Base-by-base conservation (phyloP, 2,797 vertebrate species). In the Centroberyx gerrardi region DNA sequence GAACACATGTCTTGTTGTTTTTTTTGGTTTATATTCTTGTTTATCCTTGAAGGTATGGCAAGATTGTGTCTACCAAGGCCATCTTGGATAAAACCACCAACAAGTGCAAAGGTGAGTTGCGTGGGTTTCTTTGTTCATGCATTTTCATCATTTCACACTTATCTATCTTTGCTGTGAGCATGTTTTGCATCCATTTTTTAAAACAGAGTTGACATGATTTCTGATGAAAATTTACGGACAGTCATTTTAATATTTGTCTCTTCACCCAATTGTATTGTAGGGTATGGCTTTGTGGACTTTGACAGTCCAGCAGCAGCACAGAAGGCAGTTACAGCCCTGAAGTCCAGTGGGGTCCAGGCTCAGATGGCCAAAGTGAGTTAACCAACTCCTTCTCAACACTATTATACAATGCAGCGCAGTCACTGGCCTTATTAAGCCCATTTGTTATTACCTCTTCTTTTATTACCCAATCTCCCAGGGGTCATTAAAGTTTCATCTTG, bases 1-100 rank as follows among this genome's bases (percentile, higher is more conserved):
- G 42, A 81, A 72, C 36, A 72, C 36, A 15, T 62, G 36, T 46
- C 27, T 8, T 48, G n/a, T 51, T 61, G 53, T 66, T 68, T 58
- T 59, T 56, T 22, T 22, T 22, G 1, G 12, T 76, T 9, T 76
- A 7, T 54, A 1, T 74, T 72, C 15, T 60, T 80, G 18, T 86
- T 64, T 86, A 40, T 76, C 42, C 62, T 63, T 42, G 0, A 76
- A 99, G 97, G 74, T 98, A 98, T 38, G 97, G 97, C 87, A 99
- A 98, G 93, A 99, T 99, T 38, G 97, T 99, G 76, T 99, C 97
- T 52, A 98, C 97, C 28, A 98, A 98, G 86, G 97, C 97, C 90
- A 98, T 98, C 80, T 89, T 98, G 94, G 97, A 99, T 87, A 99
- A 98, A 94, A 97, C 97, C 22, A 98, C 97, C 83, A 98, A 98